Evolutionary conservation across 2,797 vertebrate species (phyloP), one percentile per base, ranked within the genome.

Genomic region (Acropternis orthonyx): DNA sequence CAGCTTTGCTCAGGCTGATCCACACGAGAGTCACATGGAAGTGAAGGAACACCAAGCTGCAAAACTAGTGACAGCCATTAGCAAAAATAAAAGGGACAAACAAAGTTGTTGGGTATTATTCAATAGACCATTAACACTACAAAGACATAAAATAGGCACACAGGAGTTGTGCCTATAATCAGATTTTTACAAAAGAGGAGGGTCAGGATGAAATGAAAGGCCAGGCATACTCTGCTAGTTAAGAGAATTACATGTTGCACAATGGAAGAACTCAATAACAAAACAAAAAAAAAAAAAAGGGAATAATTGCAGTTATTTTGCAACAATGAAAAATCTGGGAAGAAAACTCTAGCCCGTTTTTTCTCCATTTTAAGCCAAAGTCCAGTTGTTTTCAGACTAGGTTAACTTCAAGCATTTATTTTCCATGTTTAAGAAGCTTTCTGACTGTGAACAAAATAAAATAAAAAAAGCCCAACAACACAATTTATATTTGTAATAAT

Each of bases 271-370:
- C 52, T 92, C 56, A 4, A 62, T 62, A 68, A 84, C 39, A 55
- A 63, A 54, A n/a, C 56, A 4, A 62, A 58, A 68, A 84, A 36
- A 55, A 63, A 66, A 54, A 30, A 46, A 17, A 13, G 13, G 69
- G 39, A 78, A 73, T 94, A 96, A 96, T 96, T 95, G 85, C 69
- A 81, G 92, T 85, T 89, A 93, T 96, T 94, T 96, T 52, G 52
- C 54, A 85, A 95, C 85, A 95, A 93, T 88, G 86, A 77, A 44
- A 76, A 85, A 71, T 88, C 85, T 71, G 52, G 48, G 44, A 93
- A 96, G 52, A 85, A 56, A 82, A 66, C 73, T 62, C 58, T 49
- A 19, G 24, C 54, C 44, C 27, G 41, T 81, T 58, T 87, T 68
- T 69, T 81, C 55, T 67, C n/a, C 75, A 52, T 71, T 94, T 92